These are phyloP conservation scores for Sturmia bella DNA, from an alignment of 2,888 invertebrate genomes.

Conservation along the genomic window DNA sequence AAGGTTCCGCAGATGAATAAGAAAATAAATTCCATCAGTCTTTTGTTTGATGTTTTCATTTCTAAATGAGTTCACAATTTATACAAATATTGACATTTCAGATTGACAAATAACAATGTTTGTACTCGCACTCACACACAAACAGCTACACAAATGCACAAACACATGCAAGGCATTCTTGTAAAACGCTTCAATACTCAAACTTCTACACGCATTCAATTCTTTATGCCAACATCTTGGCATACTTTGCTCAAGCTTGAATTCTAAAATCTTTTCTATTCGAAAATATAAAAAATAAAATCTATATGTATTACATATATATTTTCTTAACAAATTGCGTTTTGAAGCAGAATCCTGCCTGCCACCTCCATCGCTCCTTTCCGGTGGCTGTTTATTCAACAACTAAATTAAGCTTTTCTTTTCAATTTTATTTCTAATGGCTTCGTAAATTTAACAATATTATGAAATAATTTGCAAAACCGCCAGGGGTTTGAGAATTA, in stretches of 20 bases:
- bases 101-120: slow-evolving; percentile 66
- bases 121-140: not conserved
- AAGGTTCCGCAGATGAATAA: not conserved
- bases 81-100: slow-evolving; percentile 60
- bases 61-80: slow-evolving; percentile 60
- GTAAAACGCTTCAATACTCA: not conserved
- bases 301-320: not conserved
- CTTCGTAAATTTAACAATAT: slow-evolving; percentile 6
- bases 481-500: not conserved
- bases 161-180: not conserved
- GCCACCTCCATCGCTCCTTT: not conserved
- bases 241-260: not conserved
- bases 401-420: not conserved
- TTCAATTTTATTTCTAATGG: slow-evolving; percentile 31
- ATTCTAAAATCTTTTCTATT: not conserved
- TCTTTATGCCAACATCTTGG: not conserved
- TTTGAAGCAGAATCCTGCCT: not conserved
- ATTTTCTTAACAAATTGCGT: slow-evolving; percentile 10
- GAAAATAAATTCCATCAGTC: slow-evolving; percentile 40
- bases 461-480: not conserved
- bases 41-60: slow-evolving; percentile 65
- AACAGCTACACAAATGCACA: not conserved
- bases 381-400: not conserved
- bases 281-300: not conserved
- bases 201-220: not conserved